Percentiles rank a stretch among this genome's conserved stretches.
These are phyloP conservation scores for Bombus ignitus DNA, from an alignment of 1,140 invertebrate genomes.

Conservation along the genomic window DNA sequence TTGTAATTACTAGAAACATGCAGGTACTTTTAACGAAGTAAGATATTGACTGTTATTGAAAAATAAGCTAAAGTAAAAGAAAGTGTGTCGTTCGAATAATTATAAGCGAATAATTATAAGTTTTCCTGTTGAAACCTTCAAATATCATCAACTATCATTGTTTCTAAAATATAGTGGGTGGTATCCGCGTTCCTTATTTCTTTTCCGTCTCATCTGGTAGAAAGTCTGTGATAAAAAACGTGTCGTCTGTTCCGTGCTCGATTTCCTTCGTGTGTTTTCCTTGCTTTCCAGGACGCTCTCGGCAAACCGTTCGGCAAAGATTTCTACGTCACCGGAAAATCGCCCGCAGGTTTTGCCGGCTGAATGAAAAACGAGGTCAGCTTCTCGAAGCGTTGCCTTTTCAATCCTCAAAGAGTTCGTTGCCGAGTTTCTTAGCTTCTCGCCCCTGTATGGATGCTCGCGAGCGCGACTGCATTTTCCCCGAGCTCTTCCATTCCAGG, in stretches of 20 bases:
- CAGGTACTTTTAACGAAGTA: too few relatives aligned
- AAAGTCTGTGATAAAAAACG: not conserved
- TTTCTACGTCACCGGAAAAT: conserved; percentile 19
- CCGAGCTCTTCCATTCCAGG: conserved; percentile 33
- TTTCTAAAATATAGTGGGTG: not conserved
- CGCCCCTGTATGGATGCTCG: not conserved
- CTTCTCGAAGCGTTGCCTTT: conserved; percentile 23
- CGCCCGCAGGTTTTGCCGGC: conserved; percentile 24
- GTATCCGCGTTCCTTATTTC: not conserved
- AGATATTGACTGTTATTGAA: too few relatives aligned
- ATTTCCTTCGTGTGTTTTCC: conserved; percentile 13
- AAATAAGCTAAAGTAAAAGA: too few relatives aligned
- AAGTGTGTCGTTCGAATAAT: too few relatives aligned
- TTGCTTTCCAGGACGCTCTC: not conserved
- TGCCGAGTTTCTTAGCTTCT: conserved; percentile 10
- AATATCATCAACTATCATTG: too few relatives aligned
- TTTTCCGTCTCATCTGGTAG: not conserved
- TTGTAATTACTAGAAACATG: too few relatives aligned
- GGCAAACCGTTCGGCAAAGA: conserved; percentile 15
- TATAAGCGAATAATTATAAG: too few relatives aligned
- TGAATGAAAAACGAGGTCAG: conserved; percentile 43
- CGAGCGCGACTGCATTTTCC: not conserved
- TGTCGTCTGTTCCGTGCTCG: not conserved
- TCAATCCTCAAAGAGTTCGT: not conserved
- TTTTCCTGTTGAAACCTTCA: too few relatives aligned